Conservation (phyloP, 2,797 vertebrate genomes). For the Streptopelia turtur region DNA sequence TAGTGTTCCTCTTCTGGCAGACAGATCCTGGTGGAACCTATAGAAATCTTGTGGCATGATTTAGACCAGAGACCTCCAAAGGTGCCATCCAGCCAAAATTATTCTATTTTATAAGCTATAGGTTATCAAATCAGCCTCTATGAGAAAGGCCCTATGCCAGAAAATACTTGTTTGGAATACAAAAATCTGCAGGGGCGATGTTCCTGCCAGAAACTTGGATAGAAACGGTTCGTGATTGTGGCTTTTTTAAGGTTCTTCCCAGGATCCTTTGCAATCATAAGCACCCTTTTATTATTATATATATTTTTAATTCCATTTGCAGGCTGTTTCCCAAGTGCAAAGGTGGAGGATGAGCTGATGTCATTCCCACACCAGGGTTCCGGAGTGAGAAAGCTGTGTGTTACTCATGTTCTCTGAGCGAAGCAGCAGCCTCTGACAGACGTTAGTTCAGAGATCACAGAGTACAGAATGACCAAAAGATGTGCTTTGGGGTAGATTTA, state of each 20-base stretch:
- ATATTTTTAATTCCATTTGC: background rate
- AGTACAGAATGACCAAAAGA: background rate
- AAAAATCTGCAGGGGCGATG: background rate
- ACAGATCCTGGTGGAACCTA: background rate
- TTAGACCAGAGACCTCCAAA: background rate
- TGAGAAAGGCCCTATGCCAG: background rate
- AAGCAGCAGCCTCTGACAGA: constrained; percentile 7
- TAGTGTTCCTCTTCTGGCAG: background rate
- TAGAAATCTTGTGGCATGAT: background rate
- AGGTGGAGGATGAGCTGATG: constrained; percentile 40
- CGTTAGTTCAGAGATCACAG: constrained; percentile 18
- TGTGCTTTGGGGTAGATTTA: background rate
- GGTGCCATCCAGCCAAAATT: background rate
- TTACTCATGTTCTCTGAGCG: constrained; percentile 36
- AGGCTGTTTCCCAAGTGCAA: constrained; percentile 18
- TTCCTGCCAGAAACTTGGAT: constrained; percentile 5
- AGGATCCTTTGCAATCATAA: background rate
- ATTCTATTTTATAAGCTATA: background rate
- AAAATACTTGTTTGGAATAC: background rate
- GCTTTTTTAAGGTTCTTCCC: background rate
- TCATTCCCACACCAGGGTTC: constrained; percentile 23
- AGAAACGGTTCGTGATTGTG: background rate
- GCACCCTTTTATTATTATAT: background rate
- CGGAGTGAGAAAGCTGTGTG: constrained; percentile 29
- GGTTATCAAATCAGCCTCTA: background rate